Percentiles rank a stretch among this genome's conserved stretches.
These are phyloP conservation scores for Dioctria rufipes DNA, from an alignment of 2,888 invertebrate genomes.

Conservation along the genomic window DNA sequence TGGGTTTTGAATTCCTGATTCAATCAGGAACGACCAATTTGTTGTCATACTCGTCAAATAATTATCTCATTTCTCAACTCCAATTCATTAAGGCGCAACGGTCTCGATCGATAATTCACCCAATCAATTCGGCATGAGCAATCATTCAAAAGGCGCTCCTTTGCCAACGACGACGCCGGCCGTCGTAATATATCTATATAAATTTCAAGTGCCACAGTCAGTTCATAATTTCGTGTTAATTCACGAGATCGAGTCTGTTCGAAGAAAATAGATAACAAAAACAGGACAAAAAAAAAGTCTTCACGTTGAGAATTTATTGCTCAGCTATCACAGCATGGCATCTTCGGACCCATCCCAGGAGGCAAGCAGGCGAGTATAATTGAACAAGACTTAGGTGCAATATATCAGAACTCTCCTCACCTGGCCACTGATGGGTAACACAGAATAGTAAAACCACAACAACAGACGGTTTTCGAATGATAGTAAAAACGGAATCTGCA, in stretches of 20 bases:
- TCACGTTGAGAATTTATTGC: conserved; percentile 36
- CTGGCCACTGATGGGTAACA: conserved; percentile 31
- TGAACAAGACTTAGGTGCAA: conserved; percentile 46
- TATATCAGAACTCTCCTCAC: conserved; percentile 44
- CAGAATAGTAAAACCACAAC: conserved; percentile 12
- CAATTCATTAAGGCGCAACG: not conserved
- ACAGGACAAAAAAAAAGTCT: not conserved
- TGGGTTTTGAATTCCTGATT: not conserved
- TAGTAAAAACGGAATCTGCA: conserved; percentile 36
- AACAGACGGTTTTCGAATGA: conserved; percentile 14
- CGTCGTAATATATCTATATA: conserved; percentile 13
- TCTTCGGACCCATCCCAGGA: conserved; percentile 29
- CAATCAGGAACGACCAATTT: not conserved
- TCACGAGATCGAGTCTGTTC: conserved; percentile 1
- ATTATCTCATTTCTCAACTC: not conserved
- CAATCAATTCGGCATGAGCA: not conserved
- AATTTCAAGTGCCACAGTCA: conserved; percentile 13
- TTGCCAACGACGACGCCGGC: not conserved
- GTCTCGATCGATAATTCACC: not conserved
- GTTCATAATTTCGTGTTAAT: conserved; percentile 42
- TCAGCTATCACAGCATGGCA: conserved; percentile 37
- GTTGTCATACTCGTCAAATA: not conserved
- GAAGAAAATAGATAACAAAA: not conserved
- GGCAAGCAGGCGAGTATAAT: conserved; percentile 43
- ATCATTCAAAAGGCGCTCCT: not conserved